Evolutionary conservation across 2,888 invertebrate genomes (phyloP).

Genomic region (Antheraea assamensis): DNA sequence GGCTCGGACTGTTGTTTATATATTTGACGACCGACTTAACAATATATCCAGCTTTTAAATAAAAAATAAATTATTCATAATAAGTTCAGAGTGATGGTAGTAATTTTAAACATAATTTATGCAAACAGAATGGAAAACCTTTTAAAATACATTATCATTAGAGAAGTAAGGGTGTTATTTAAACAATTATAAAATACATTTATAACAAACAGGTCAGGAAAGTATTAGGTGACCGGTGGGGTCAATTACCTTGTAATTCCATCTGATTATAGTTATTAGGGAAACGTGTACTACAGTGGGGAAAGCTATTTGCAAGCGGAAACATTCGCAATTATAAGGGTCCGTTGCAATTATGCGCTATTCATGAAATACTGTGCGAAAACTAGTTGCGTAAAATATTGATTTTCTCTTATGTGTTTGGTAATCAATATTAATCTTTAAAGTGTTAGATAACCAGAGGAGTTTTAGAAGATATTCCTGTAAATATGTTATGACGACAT

Average conservation of each 20-base stretch:
- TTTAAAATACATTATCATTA: not conserved
- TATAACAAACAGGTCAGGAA: not conserved
- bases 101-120: not conserved
- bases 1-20: too few species aligned
- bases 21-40: not conserved
- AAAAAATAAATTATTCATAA: not conserved
- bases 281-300: not conserved
- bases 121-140: not conserved
- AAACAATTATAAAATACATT: not conserved
- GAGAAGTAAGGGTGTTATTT: not conserved
- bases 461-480: not conserved
- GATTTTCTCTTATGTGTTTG: too few species aligned
- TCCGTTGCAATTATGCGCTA: not conserved
- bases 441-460: too few species aligned
- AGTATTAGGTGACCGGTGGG: not conserved
- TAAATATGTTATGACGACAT: not conserved
- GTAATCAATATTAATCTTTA: too few species aligned
- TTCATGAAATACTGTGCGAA: not conserved
- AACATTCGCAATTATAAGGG: conserved; percentile 1
- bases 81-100: not conserved
- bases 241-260: not conserved
- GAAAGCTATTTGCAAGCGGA: not conserved
- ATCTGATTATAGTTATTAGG: not conserved
- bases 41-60: not conserved
- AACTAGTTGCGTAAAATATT: not conserved